Percentiles rank a stretch among this genome's conserved stretches.
These are phyloP conservation scores for Coptodon bakossiorum DNA, from an alignment of 2,113 vertebrate species.

Conservation along the genomic window DNA sequence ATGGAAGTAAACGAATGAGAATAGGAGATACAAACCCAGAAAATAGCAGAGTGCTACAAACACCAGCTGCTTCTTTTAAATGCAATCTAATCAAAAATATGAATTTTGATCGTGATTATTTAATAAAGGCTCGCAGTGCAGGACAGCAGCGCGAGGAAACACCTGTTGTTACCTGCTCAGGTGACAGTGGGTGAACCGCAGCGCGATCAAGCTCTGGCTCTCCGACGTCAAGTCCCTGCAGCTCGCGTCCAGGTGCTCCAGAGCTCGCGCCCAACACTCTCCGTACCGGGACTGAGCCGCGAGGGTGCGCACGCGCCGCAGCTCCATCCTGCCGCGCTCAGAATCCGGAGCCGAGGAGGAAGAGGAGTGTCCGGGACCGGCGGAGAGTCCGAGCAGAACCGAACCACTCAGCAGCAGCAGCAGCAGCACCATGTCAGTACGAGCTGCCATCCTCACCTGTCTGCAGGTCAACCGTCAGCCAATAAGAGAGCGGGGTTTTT, in stretches of 20 bases:
- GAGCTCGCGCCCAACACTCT: slow-evolving; percentile 64
- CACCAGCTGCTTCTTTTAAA: background rate
- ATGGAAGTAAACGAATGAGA: background rate
- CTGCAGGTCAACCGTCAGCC: background rate
- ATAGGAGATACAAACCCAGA: background rate
- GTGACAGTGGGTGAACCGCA: slow-evolving; percentile 72
- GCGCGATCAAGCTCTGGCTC: slow-evolving; percentile 62
- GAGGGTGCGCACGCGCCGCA: slow-evolving; percentile 48
- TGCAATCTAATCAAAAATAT: background rate
- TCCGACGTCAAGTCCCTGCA: slow-evolving; percentile 69
- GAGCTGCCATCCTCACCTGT: slow-evolving; percentile 6
- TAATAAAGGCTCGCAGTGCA: background rate
- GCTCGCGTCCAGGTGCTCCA: slow-evolving; percentile 52
- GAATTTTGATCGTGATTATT: background rate
- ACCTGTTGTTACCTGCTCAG: slow-evolving; percentile 60
- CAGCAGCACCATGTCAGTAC: background rate
- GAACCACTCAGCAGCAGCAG: background rate
- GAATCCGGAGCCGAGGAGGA: background rate
- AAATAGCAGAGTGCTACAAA: background rate
- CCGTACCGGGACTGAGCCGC: slow-evolving; percentile 55
- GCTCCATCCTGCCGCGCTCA: slow-evolving; percentile 28
- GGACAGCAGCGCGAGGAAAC: background rate
- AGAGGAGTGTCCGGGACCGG: background rate
- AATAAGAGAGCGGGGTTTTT: background rate
- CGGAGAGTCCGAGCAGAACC: background rate